phyloP scores from a whole-genome alignment of 2,113 vertebrate genomes.

The Gopherus flavomarginatus region DNA sequence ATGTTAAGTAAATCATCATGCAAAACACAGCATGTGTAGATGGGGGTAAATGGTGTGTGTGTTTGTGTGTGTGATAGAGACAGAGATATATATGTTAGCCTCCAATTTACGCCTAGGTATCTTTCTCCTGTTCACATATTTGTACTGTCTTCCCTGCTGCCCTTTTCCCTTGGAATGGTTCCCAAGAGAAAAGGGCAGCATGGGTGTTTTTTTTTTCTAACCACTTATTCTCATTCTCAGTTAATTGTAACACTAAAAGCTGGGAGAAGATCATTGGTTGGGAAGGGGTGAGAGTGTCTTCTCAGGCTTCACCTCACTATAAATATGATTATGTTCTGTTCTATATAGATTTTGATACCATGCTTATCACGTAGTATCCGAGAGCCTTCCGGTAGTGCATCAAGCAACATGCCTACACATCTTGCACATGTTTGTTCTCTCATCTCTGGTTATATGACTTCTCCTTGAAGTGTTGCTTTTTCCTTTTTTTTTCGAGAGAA shows the following conservation, averaged over 20 bases:
- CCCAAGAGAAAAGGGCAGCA: not conserved
- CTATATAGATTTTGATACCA: not conserved
- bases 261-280: not conserved
- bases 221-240: not conserved
- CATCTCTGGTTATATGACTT: not conserved
- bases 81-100: not conserved
- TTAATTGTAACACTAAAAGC: not conserved
- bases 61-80: no score
- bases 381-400: not conserved
- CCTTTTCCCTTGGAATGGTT: not conserved
- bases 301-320: not conserved
- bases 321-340: not conserved
- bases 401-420: not conserved
- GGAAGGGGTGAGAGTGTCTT: not conserved
- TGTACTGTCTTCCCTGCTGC: not conserved
- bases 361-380: not conserved
- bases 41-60: not conserved
- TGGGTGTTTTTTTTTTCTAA: not conserved
- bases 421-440: not conserved
- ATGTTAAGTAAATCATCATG: not conserved
- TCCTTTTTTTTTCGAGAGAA: not conserved
- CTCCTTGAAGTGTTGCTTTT: slow-evolving; percentile 46
- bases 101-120: not conserved
- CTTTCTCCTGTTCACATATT: not conserved
- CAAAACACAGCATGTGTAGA: not conserved